Base-by-base conservation (phyloP, 2,888 invertebrate species). In the Tribolium freemani region DNA sequence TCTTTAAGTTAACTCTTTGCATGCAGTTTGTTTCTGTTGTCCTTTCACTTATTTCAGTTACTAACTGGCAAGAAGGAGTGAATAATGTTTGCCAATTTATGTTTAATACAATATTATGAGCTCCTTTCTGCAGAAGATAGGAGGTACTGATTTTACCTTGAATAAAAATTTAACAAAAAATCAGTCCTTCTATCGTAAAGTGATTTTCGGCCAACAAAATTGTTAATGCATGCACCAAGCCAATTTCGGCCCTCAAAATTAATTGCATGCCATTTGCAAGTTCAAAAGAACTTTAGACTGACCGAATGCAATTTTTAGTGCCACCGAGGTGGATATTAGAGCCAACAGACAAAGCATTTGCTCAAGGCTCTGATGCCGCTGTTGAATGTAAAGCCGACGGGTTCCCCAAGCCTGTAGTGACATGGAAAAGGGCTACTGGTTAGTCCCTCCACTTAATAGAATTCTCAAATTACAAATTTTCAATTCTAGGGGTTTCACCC, bases 401-500 rank as follows among this genome's bases (percentile, higher is more conserved):
- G 82, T 97, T 96, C 89, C 97, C 96, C 75, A 95, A 95, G 90
- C 96, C 96, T 78, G 93, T 94, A 84, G 95, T 97, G 56, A 95
- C 96, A 79, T 97, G 97, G 97, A 97, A 96, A 88, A 93, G 95
- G 91, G 96, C 96, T 85, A 95, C 96, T 89, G 96, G 96, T 96
- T 90, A 84, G 72, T 77, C 38, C 13, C 46, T 45, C 8, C 5
- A 11, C 16, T 31, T 13, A 16, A 9, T 9, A 1, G 26, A 87
- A 45, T 16, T 48, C 26, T 26, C 38, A 38, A 8, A n/a, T 8
- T 38, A 38, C 8, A n/a, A n/a, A 71, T 73, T 26, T 3, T 45
- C 13, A 54, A 46, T 56, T 86, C 56, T 78, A 96, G 96, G 96
- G 78, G 94, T 95, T 82, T 93, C 94, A 77, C 96, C 96, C 79